Conservation (phyloP, 2,113 vertebrate genomes). For the Mesitornis unicolor region DNA sequence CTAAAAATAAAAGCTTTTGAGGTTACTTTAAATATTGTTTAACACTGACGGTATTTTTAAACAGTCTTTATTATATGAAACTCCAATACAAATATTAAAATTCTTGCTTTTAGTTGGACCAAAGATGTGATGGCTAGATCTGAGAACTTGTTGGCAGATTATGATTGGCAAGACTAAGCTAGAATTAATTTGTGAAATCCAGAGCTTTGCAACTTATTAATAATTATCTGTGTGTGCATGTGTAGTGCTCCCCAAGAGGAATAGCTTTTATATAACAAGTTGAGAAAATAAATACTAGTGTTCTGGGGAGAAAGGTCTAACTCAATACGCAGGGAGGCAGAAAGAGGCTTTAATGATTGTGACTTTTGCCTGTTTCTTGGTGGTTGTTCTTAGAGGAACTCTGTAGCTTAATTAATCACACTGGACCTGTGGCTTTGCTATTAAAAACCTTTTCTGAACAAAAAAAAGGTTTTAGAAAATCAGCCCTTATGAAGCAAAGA, state of each 20-base stretch:
- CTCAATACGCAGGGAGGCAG: not conserved
- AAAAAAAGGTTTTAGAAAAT: not conserved
- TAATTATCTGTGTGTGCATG: not conserved
- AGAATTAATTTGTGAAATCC: not conserved
- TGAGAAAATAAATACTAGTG: not conserved
- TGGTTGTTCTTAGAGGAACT: not conserved
- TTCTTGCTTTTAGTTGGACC: not conserved
- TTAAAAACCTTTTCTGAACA: not conserved
- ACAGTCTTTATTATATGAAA: not conserved
- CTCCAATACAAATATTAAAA: not conserved
- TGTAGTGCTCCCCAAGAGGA: not conserved
- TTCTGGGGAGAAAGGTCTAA: not conserved
- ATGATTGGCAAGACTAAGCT: not conserved
- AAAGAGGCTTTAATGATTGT: not conserved
- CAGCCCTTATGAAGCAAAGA: not conserved
- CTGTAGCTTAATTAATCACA: not conserved
- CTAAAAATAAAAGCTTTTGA: conserved; percentile 31
- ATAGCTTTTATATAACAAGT: not conserved
- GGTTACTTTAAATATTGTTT: conserved; percentile 25
- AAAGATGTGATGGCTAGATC: not conserved
- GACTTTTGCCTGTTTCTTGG: not conserved
- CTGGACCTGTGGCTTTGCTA: not conserved
- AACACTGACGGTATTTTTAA: conserved; percentile 36
- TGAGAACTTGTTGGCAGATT: not conserved
- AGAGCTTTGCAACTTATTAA: not conserved